Conservation (phyloP, 2,113 vertebrate species). For the Litocranius walleri region DNA sequence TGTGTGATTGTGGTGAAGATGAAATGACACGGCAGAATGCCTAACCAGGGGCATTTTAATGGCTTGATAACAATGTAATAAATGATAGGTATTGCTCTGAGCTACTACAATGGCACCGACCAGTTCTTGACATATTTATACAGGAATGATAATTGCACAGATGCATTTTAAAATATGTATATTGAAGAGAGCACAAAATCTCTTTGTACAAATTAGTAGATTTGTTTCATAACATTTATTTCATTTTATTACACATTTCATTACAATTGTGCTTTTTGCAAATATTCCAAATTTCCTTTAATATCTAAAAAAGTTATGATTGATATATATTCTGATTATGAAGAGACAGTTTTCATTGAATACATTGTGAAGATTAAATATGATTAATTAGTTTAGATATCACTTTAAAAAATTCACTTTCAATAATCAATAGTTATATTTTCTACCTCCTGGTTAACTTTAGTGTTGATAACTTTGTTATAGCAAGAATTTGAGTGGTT, state of each 20-base stretch:
- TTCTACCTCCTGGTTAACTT: neutral
- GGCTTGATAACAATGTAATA: neutral
- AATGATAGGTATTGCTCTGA: too few relatives aligned
- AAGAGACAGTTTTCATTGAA: neutral
- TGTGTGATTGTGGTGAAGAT: neutral
- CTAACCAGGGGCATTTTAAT: neutral
- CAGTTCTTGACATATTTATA: conserved; percentile 41
- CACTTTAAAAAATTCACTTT: neutral
- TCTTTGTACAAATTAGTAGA: conserved; percentile 25
- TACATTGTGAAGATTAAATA: neutral
- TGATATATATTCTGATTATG: neutral
- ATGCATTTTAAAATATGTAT: conserved; percentile 43
- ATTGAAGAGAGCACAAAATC: conserved; percentile 20
- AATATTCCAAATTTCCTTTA: neutral
- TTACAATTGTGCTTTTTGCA: neutral
- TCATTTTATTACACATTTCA: conserved; percentile 6
- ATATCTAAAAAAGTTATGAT: neutral
- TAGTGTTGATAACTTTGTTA: neutral
- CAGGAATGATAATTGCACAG: conserved; percentile 59
- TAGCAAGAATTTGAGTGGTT: neutral
- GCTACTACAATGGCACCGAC: neutral
- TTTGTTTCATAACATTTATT: neutral
- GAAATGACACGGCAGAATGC: neutral
- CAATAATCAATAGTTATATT: neutral
- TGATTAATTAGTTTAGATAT: neutral